phyloP scores from a whole-genome alignment of 2,888 invertebrate species.

The Cyclophora punctaria region DNA sequence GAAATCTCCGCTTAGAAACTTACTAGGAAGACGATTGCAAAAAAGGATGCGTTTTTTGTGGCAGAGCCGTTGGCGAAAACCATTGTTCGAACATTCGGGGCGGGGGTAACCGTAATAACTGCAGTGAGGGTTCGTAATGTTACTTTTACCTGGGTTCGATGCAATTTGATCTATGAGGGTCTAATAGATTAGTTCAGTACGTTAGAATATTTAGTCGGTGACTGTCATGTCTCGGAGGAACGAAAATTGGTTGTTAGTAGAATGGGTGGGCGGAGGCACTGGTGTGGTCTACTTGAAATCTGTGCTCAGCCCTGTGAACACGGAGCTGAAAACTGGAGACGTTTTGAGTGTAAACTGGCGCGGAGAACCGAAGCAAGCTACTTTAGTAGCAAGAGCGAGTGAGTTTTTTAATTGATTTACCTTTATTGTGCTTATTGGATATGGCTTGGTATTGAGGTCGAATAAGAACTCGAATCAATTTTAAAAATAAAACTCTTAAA shows the following conservation, averaged over 20 bases:
- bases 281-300: slow-evolving; percentile 32
- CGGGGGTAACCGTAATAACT: slow-evolving; percentile 52
- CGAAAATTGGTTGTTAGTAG: slow-evolving; percentile 50
- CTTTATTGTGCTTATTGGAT: too few relatives aligned
- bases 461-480: too few relatives aligned
- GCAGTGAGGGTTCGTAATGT: slow-evolving; percentile 57
- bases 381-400: slow-evolving; percentile 35
- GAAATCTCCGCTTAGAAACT: slow-evolving; percentile 42
- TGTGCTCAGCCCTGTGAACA: slow-evolving; percentile 23
- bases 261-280: slow-evolving; percentile 38
- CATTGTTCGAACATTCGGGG: slow-evolving; percentile 48
- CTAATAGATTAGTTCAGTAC: slow-evolving; percentile 15
- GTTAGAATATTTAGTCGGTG: slow-evolving; percentile 11
- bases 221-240: slow-evolving; percentile 27
- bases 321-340: slow-evolving; percentile 28
- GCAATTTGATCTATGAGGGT: slow-evolving; percentile 22
- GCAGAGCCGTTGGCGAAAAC: slow-evolving; percentile 53
- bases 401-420: slow-evolving; percentile 17
- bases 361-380: slow-evolving; percentile 31
- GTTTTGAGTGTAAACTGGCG: slow-evolving; percentile 25
- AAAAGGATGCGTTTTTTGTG: slow-evolving; percentile 61
- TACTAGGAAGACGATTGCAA: slow-evolving; percentile 57
- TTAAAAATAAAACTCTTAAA: too few relatives aligned
- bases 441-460: too few relatives aligned
- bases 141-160: slow-evolving; percentile 59